Conservation (phyloP, 1,140 invertebrate species). For the Scaptomyza hsui region DNA sequence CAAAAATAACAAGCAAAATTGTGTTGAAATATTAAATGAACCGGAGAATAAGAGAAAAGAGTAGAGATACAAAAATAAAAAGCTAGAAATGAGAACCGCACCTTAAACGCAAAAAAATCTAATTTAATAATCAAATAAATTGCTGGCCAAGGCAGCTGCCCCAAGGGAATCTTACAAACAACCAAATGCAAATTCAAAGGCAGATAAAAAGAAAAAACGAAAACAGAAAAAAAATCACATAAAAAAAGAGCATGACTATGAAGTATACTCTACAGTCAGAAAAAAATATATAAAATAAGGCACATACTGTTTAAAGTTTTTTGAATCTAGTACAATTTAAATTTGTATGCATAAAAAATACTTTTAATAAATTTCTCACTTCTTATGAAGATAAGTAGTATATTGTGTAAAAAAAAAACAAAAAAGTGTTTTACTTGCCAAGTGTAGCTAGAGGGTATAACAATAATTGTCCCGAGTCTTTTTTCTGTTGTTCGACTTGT, state of each 20-base stretch:
- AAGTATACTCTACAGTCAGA: background rate
- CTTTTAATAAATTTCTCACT: too few species aligned
- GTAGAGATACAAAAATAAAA: conserved; percentile 2
- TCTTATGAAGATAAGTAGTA: too few species aligned
- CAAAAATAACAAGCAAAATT: conserved; percentile 71
- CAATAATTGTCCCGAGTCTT: conserved; percentile 17
- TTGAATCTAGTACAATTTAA: too few species aligned
- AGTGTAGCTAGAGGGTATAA: background rate
- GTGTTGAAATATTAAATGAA: conserved; percentile 72
- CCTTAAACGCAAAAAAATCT: conserved; percentile 45
- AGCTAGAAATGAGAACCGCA: conserved; percentile 3
- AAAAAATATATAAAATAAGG: background rate
- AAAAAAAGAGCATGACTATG: background rate
- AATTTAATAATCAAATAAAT: conserved; percentile 81
- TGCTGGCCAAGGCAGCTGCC: conserved; percentile 56
- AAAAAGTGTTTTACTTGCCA: background rate
- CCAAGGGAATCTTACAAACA: conserved; percentile 28
- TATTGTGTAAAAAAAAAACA: too few species aligned
- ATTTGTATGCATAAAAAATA: too few species aligned
- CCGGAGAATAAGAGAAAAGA: conserved; percentile 5
- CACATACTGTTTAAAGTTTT: too few species aligned
- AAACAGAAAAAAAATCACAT: background rate
- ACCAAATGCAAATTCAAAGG: conserved; percentile 56
- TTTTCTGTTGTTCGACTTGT: conserved; percentile 49
- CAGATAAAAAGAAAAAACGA: conserved; percentile 46